A percentile compares a stretch with the other conserved stretches of the same genome.
Conservation (phyloP, 2,888 invertebrate species). For the Trypoxylon attenuatum region DNA sequence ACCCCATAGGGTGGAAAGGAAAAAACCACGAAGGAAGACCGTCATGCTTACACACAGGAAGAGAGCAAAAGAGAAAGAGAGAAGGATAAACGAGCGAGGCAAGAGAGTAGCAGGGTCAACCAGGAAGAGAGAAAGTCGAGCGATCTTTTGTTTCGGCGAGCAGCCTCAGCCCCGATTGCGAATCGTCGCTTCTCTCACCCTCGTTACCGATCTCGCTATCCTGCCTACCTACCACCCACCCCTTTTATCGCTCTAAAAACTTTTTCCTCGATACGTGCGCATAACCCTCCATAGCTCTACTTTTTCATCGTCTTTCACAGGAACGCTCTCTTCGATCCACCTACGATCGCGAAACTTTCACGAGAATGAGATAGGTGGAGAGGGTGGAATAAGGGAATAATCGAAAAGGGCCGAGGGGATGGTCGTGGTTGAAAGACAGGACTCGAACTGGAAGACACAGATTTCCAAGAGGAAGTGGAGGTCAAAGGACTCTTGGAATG, state of each 20-base stretch:
- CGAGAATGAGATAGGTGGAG: too few relatives aligned
- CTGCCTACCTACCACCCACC: conserved; percentile 5
- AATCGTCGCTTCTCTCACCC: conserved; percentile 32
- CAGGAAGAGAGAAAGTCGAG: conserved; percentile 19
- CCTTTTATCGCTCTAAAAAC: conserved; percentile 2
- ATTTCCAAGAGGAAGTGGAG: conserved; percentile 20
- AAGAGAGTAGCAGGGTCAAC: conserved; percentile 17
- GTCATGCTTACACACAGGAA: too few relatives aligned
- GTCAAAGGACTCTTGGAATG: conserved; percentile 33
- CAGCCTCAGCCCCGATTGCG: conserved; percentile 38
- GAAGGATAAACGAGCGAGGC: conserved; percentile 49
- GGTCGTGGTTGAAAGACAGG: too few relatives aligned
- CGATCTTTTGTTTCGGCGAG: conserved; percentile 59
- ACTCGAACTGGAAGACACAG: too few relatives aligned
- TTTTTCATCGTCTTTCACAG: not conserved
- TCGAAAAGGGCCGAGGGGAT: too few relatives aligned
- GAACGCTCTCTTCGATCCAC: too few relatives aligned
- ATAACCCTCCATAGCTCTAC: not conserved
- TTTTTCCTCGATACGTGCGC: not conserved
- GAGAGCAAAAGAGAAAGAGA: too few relatives aligned
- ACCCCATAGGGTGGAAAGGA: conserved; percentile 3
- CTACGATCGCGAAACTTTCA: too few relatives aligned
- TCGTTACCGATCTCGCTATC: not conserved
- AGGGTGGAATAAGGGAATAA: too few relatives aligned
- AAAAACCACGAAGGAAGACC: too few relatives aligned